Evolutionary conservation across 2,888 invertebrate species (phyloP).

Genomic region (Mythimna albipuncta): DNA sequence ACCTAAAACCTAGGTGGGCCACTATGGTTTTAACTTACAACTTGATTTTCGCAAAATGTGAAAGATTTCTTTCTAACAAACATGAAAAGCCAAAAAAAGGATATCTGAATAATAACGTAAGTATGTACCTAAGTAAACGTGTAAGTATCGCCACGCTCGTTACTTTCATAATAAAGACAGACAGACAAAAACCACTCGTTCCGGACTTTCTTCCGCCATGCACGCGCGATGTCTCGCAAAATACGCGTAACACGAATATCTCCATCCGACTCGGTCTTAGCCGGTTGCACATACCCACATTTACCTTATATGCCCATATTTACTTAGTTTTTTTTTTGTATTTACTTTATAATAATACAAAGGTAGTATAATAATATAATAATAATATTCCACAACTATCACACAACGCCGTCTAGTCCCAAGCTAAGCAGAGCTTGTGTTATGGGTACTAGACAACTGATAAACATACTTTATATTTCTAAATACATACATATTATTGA

Average conservation of each 20-base stretch:
- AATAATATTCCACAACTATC: no score
- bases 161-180: conserved; percentile 15
- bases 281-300: conserved; percentile 56
- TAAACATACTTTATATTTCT: no score
- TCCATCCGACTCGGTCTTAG: conserved; percentile 69
- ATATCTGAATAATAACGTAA: conserved; percentile 1
- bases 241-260: conserved; percentile 81
- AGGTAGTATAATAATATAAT: neutral
- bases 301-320: conserved; percentile 20
- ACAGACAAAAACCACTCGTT: neutral
- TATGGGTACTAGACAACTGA: no score
- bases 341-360: conserved; percentile 2
- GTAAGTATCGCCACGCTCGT: conserved; percentile 12
- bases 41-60: neutral
- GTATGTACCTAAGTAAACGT: neutral
- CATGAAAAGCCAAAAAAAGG: neutral
- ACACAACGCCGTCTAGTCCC: no score
- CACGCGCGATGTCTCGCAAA: conserved; percentile 71
- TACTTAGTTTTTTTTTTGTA: conserved; percentile 8
- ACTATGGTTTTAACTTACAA: neutral
- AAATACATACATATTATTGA: no score
- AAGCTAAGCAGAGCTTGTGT: no score
- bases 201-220: conserved; percentile 70
- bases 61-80: conserved; percentile 5
- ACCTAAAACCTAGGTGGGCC: neutral